Base-by-base conservation (phyloP, 1,140 invertebrate species). In the Melipona quadrifasciata region DNA sequence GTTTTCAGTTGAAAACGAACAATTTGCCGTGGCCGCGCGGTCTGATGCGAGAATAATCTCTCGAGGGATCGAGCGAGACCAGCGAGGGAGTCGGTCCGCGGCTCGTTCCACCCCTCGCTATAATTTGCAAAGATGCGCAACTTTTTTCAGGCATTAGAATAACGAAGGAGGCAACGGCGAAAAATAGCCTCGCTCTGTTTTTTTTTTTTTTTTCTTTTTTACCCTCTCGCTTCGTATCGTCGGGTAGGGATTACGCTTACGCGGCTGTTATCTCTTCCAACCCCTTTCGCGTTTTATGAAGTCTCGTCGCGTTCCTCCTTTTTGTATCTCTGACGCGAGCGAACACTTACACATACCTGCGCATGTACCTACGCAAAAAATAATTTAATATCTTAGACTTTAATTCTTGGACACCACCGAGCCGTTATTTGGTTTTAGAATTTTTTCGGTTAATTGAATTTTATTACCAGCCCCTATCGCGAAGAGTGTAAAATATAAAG, bases 1-100 rank as follows among this genome's bases (percentile, higher is more conserved):
- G 74, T 78, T 78, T 71, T 53, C 71, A 78, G 82, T 83, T n/a
- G 65, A 77, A 71, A 83, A 79, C 75, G 75, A 82, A 82, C 68
- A 76, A 82, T 76, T 82, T 71, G 53, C n/a, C 34, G 39, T 34
- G 31, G 16, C n/a, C 34, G 3, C 34, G 3, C 19, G 3, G 53
- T 16, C 53, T 55, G 73, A 82, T 77, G 73, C 73, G 61, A 75
- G 51, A 57, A 76, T 76, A 76, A 82, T 80, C 47, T 68, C 51
- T 61, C 68, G n/a, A 16, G 68, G 34, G 51, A 61, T 71, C 78
- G 78, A 47, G 31, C 31, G 53, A 27, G 67, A 39, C 27, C 34
- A 19, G 55, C 47, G 47, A 51, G 0, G n/a, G 27, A 17, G 39
- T 21, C 17, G n/a, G 27, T 24, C 1, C 24, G 39, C 39, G 51